Percentiles rank a stretch among this genome's conserved stretches.
Evolutionary conservation across 2,888 invertebrate genomes (phyloP).

Genomic region (Onthophagus sagittarius): DNA sequence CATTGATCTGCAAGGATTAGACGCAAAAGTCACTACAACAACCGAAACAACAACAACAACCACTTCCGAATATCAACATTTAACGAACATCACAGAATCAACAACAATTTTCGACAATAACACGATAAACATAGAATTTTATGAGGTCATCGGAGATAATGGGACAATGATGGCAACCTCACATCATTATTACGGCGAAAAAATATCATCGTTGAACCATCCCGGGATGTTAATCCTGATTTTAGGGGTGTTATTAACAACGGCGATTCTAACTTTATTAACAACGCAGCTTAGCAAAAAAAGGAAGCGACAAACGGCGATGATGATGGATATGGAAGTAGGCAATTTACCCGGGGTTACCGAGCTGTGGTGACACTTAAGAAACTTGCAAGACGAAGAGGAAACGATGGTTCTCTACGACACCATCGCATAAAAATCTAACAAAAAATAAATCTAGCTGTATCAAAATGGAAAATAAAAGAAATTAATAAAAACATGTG

Average conservation of each 20-base stretch:
- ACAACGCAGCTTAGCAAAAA: constrained; percentile 46
- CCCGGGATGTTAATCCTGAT: constrained; percentile 57
- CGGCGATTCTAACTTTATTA: constrained; percentile 52
- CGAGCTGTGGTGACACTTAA: constrained; percentile 68
- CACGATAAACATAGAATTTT: not conserved
- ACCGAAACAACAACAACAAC: not conserved
- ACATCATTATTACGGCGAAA: not conserved
- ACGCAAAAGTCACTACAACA: constrained; percentile 16
- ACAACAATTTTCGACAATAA: not conserved
- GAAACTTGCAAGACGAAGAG: constrained; percentile 53
- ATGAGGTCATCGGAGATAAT: not conserved
- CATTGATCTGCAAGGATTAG: constrained; percentile 41
- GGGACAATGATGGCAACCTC: not conserved
- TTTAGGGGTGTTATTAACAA: constrained; percentile 55
- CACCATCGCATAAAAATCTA: constrained; percentile 28
- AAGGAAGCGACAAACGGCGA: constrained; percentile 32
- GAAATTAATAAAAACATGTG: constrained; percentile 15
- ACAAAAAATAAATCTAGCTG: not conserved
- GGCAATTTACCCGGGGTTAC: constrained; percentile 57
- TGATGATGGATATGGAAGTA: constrained; percentile 57
- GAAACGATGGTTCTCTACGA: constrained; percentile 47
- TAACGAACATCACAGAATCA: not conserved
- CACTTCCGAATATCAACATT: not conserved
- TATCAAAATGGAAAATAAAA: constrained; percentile 12
- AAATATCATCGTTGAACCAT: constrained; percentile 33